These are phyloP conservation scores for Scaptodrosophila lebanonensis DNA, from an alignment of 1,140 invertebrate genomes.

Conservation along the genomic window DNA sequence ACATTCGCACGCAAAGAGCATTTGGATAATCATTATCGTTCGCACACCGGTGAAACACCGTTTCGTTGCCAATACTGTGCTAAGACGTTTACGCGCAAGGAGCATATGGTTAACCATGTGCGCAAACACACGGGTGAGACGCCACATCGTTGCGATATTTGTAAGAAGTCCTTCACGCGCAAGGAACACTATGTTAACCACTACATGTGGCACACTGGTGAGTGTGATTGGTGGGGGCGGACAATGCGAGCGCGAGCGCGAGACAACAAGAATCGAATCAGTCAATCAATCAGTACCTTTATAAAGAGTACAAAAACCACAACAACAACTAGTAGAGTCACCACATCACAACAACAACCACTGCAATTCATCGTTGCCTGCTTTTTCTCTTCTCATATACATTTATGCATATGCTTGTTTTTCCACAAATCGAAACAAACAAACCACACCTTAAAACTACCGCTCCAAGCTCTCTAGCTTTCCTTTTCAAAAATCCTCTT, in stretches of 20 bases:
- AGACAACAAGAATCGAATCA: slow-evolving; percentile 9
- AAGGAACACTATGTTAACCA: slow-evolving; percentile 91
- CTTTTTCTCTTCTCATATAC: too few relatives aligned
- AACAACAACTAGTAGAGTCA: slow-evolving; percentile 49
- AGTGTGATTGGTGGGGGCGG: slow-evolving; percentile 80
- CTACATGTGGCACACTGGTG: slow-evolving; percentile 87
- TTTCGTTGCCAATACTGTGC: slow-evolving; percentile 87
- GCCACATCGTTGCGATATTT: slow-evolving; percentile 89
- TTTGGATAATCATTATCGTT: slow-evolving; percentile 88
- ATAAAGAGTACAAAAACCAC: slow-evolving; percentile 28
- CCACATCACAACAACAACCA: slow-evolving; percentile 67
- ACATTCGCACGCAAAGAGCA: slow-evolving; percentile 92
- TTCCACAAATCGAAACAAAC: too few relatives aligned
- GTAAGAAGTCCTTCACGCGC: slow-evolving; percentile 90
- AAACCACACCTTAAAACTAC: slow-evolving; percentile 20
- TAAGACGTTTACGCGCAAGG: slow-evolving; percentile 91
- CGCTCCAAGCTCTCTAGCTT: slow-evolving; percentile 6
- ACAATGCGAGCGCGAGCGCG: slow-evolving; percentile 76
- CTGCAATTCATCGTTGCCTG: too few relatives aligned
- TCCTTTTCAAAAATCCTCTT: too few relatives aligned
- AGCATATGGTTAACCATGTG: slow-evolving; percentile 91
- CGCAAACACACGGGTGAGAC: slow-evolving; percentile 92
- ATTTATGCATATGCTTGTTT: too few relatives aligned
- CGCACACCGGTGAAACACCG: slow-evolving; percentile 90
- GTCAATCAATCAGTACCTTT: slow-evolving; percentile 10